phyloP scores from a whole-genome alignment of 2,113 vertebrate species.

The Charadrius vociferus region DNA sequence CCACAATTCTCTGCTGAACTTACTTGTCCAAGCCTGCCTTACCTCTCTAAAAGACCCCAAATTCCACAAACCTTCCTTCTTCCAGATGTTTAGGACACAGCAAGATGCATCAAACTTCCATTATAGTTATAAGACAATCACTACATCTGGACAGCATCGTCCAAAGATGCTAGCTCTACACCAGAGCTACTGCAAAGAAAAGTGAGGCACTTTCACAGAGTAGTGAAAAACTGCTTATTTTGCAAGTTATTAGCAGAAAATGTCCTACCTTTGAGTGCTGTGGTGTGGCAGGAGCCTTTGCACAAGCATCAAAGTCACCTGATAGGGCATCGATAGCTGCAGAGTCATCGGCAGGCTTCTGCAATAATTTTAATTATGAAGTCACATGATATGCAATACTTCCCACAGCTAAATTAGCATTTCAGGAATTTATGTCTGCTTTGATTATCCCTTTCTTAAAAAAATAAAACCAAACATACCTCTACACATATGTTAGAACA shows the following conservation, averaged over 20 bases:
- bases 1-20: background rate
- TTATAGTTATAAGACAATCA: background rate
- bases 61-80: background rate
- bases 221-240: background rate
- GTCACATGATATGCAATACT: background rate
- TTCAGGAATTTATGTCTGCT: background rate
- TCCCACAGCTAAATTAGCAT: background rate
- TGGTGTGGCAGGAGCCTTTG: constrained; percentile 10
- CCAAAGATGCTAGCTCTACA: background rate
- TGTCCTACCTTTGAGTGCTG: constrained; percentile 67
- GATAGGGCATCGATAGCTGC: constrained; percentile 73
- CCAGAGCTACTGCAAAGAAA: background rate
- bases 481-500: background rate
- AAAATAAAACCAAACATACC: background rate
- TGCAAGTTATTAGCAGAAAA: background rate
- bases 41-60: background rate
- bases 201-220: background rate
- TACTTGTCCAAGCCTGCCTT: background rate
- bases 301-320: constrained; percentile 61
- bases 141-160: background rate
- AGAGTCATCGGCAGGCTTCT: constrained; percentile 57
- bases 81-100: background rate
- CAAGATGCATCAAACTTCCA: background rate
- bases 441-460: background rate
- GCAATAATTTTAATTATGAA: background rate